phyloP scores from a whole-genome alignment of 2,113 vertebrate species.

The Fulica atra region DNA sequence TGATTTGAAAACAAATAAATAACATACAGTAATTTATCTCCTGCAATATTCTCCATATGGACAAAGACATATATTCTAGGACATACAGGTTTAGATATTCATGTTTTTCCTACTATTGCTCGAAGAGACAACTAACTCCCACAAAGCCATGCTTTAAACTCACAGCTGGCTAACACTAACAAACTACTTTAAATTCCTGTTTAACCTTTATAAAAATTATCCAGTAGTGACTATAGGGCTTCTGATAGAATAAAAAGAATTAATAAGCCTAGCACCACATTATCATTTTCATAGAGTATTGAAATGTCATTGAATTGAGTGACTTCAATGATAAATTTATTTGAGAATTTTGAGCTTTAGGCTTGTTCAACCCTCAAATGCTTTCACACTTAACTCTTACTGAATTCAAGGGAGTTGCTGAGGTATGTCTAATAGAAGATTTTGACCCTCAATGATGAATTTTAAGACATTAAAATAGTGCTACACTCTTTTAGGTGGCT shows the following conservation, averaged over 20 bases:
- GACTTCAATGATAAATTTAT: neutral
- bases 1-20: neutral
- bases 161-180: neutral
- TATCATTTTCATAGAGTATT: rapidly evolving
- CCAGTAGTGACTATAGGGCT: neutral
- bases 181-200: neutral
- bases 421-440: neutral
- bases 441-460: neutral
- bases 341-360: neutral
- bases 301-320: neutral
- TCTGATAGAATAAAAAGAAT: neutral
- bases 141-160: neutral
- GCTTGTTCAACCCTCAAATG: neutral
- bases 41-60: neutral
- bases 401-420: neutral
- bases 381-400: neutral
- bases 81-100: neutral
- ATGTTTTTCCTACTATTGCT: neutral
- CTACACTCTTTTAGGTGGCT: neutral
- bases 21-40: neutral
- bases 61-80: neutral
- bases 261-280: neutral
- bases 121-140: neutral
- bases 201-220: neutral
- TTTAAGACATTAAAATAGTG: neutral